Evolutionary conservation across 2,888 invertebrate species (phyloP).

Genomic region (Metopia argyrocephala): DNA sequence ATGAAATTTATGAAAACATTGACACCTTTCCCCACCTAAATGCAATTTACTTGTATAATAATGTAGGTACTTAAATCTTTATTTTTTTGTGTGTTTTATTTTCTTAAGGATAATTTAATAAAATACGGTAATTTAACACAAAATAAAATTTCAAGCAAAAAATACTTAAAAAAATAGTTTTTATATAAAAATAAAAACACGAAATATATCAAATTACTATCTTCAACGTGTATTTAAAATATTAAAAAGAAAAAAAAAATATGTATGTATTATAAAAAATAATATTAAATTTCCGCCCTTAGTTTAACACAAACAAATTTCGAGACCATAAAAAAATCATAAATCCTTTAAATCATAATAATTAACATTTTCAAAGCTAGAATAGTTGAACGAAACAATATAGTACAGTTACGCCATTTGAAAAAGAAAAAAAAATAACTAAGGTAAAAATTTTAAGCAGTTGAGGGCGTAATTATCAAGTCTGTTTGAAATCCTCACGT

Average conservation of each 20-base stretch:
- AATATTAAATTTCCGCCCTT: conserved; percentile 76
- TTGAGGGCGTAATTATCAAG: conserved; percentile 56
- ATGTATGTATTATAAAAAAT: conserved; percentile 3
- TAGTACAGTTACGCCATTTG: conserved; percentile 52
- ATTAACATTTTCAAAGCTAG: conserved; percentile 17
- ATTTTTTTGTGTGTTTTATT: neutral
- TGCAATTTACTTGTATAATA: conserved; percentile 55
- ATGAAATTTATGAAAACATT: conserved; percentile 69
- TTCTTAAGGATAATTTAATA: neutral
- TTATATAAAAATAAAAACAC: neutral
- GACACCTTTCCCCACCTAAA: conserved; percentile 65
- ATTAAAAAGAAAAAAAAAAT: conserved; percentile 16
- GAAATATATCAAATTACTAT: conserved; percentile 52
- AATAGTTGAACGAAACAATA: neutral
- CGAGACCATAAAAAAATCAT: conserved; percentile 47
- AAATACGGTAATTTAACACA: conserved; percentile 53
- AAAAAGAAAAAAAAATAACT: neutral
- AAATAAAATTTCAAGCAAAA: conserved; percentile 38
- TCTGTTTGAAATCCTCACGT: conserved; percentile 3
- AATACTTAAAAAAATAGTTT: conserved; percentile 42
- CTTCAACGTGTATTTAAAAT: conserved; percentile 19
- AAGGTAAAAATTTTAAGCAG: conserved; percentile 20
- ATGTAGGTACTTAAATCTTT: neutral
- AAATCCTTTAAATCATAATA: conserved; percentile 54
- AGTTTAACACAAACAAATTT: neutral